Evolutionary conservation across 2,113 vertebrate genomes (phyloP).

Genomic region (Gambusia holbrooki): DNA sequence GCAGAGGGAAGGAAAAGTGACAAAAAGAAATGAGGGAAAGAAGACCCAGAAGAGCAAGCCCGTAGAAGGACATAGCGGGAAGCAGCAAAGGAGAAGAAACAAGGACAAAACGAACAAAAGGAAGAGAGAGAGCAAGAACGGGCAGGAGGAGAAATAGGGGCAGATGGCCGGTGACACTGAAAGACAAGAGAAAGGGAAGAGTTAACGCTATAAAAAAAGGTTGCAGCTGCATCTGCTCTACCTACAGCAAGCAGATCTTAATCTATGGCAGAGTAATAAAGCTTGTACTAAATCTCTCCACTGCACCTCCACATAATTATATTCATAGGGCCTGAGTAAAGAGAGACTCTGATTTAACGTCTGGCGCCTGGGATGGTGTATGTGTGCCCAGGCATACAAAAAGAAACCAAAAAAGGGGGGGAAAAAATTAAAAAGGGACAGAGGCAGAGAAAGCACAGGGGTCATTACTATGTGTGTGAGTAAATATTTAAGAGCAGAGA

Average conservation of each 20-base stretch:
- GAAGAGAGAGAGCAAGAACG: conserved; percentile 19
- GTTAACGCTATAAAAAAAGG: conserved; percentile 57
- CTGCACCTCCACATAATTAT: conserved; percentile 73
- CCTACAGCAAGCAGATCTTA: conserved; percentile 76
- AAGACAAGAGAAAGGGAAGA: conserved; percentile 24
- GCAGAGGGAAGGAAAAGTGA: neutral
- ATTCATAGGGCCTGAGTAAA: conserved; percentile 71
- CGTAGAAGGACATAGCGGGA: conserved; percentile 61
- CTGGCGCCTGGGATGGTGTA: conserved; percentile 9
- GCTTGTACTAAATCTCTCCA: conserved; percentile 68
- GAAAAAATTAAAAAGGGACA: neutral
- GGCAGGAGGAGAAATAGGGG: conserved; percentile 16
- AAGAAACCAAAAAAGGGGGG: neutral
- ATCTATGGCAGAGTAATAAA: conserved; percentile 75
- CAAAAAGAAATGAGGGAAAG: conserved; percentile 26
- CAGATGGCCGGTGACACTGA: conserved; percentile 28
- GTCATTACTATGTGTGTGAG: conserved; percentile 5
- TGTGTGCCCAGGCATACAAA: conserved; percentile 22
- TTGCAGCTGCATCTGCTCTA: conserved; percentile 63
- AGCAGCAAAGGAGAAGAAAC: conserved; percentile 46
- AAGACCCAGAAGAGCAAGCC: conserved; percentile 55
- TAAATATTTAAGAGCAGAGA: conserved; percentile 17
- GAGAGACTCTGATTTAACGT: conserved; percentile 60
- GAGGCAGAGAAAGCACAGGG: neutral
- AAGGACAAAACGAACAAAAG: conserved; percentile 59